Evolutionary conservation across 2,113 vertebrate genomes (phyloP).

Genomic region (Leucoraja erinaceus): DNA sequence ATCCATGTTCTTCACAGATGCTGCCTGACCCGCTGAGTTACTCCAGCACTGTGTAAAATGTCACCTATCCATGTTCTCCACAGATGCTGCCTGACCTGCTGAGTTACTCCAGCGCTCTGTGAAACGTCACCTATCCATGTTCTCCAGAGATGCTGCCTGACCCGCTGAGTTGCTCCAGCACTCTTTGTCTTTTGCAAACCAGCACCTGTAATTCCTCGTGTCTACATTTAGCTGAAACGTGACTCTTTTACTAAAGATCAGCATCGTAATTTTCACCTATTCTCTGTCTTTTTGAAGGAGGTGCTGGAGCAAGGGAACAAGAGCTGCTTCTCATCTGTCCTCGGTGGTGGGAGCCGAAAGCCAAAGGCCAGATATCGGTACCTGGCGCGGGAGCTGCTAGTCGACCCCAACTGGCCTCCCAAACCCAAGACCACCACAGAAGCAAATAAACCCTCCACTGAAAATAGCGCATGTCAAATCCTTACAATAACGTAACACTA

Average conservation of each 20-base stretch:
- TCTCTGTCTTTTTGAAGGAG: constrained; percentile 55
- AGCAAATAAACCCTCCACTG: constrained; percentile 64
- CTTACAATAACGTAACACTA: constrained; percentile 67
- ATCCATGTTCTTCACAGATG: no score
- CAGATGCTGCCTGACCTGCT: no score
- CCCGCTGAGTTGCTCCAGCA: no score
- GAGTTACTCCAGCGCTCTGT: no score
- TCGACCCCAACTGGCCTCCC: constrained; percentile 94
- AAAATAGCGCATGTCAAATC: constrained; percentile 74
- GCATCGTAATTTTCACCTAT: neutral
- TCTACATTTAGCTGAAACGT: no score
- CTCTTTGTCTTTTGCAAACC: no score
- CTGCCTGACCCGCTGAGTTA: no score
- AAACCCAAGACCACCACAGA: constrained; percentile 92
- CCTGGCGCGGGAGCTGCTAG: constrained; percentile 84
- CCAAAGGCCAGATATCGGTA: constrained; percentile 93
- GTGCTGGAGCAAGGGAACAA: constrained; percentile 56
- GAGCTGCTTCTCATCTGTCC: constrained; percentile 62
- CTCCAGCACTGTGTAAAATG: no score
- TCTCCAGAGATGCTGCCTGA: no score
- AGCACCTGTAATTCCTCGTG: no score
- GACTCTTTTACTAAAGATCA: neutral
- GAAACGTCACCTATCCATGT: no score
- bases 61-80: no score
- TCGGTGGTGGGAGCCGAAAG: constrained; percentile 58